Evolutionary conservation across 2,888 invertebrate genomes (phyloP).

Genomic region (Beris chalybata): DNA sequence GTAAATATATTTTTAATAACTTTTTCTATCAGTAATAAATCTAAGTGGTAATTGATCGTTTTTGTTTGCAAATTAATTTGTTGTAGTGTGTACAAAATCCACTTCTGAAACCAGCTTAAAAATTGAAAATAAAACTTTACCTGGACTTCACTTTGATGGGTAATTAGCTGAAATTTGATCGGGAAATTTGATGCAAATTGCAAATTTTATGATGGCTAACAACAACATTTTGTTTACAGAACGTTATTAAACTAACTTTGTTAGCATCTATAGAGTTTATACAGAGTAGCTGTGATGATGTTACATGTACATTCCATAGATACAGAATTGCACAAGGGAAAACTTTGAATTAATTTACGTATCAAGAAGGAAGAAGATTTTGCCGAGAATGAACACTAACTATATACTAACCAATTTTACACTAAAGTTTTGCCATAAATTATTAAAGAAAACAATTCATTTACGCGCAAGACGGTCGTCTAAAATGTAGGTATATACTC

Average conservation of each 20-base stretch:
- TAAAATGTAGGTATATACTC: not conserved
- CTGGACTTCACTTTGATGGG: too few species aligned
- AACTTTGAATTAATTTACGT: constrained; percentile 32
- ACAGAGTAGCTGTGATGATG: not conserved
- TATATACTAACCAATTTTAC: constrained; percentile 28
- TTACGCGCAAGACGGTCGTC: constrained; percentile 24
- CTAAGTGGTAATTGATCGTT: too few species aligned
- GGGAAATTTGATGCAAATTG: constrained; percentile 14
- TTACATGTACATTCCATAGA: constrained; percentile 4
- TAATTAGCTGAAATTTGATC: constrained; percentile 8
- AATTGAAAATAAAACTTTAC: too few species aligned
- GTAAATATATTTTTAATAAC: too few species aligned
- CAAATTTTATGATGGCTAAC: not conserved
- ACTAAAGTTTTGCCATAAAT: constrained; percentile 29
- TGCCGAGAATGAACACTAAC: constrained; percentile 24
- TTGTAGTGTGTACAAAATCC: too few species aligned
- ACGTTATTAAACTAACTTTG: not conserved
- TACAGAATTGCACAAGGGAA: constrained; percentile 19
- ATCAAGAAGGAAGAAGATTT: constrained; percentile 17
- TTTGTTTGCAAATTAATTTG: too few species aligned
- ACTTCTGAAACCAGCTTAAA: too few species aligned
- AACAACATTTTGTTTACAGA: constrained; percentile 26
- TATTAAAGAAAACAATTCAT: constrained; percentile 27
- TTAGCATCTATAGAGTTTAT: too few species aligned
- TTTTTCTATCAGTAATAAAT: too few species aligned